Base-by-base conservation (phyloP, 1,140 invertebrate genomes). In the Trinorchestia longiramus region DNA sequence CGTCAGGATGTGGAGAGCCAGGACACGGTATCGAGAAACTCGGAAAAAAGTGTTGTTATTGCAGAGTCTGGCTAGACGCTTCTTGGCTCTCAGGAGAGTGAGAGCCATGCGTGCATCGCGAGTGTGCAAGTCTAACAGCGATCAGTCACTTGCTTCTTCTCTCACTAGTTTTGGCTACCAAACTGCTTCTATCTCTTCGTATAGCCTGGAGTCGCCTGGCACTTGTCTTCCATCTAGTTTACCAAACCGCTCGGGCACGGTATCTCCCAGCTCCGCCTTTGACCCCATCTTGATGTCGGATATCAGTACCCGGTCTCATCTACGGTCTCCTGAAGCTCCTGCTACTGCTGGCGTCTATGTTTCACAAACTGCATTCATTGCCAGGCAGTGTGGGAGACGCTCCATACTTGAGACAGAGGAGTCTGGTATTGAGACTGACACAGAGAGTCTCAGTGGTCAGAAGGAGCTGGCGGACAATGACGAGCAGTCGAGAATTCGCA, bases 401-500 rank as follows among this genome's bases (percentile, higher is more conserved):
- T 57, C 47, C 45, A 87, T 97, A 28, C 92, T 96, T 42, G 96
- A 97, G 95, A 97, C 96, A 40, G 96, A 97, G 88, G 96, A 97
- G 45, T 97, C 96, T 0, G 96, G 96, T 36, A 97, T 97, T 41
- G 96, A 97, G 88, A 97, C 96, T 11, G 96, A 97, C 87, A 97
- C 96, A 40, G 96, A 97, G 77, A 97, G 96, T 43, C 96, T 97
- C 43, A 96, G 96, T 96, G 96, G 96, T 0, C 96, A 97, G 23
- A 94, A 94, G 92, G 92, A 94, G 36, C 1, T 94, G 43, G 11
- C 92, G 40, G 92, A 94, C 92, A 94, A 94, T 45, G 92, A 94
- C 36, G 92, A 92, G 43, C 95, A 92, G 43, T 88, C 96, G 11
- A 87, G 95, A 15, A 96, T 96, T 47, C 44, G 95, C 40, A 95